These are phyloP conservation scores for Micromesistius poutassou DNA, from an alignment of 2,797 vertebrate species.

Conservation along the genomic window DNA sequence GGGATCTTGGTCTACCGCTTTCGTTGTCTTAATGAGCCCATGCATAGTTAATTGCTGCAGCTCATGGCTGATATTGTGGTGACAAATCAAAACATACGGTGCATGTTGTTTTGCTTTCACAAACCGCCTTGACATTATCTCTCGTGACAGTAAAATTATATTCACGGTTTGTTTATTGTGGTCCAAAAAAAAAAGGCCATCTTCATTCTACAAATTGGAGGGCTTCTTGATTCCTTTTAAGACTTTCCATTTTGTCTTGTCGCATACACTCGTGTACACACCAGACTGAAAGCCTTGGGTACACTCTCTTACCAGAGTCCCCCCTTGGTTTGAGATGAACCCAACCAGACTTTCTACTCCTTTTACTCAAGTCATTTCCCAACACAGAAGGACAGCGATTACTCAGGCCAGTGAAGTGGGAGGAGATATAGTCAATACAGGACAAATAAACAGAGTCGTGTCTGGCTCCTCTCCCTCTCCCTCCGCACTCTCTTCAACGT, in stretches of 20 bases:
- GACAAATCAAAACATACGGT: neutral
- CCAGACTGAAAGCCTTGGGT: neutral
- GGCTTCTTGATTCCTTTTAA: neutral
- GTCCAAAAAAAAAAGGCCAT: neutral
- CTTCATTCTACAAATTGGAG: neutral
- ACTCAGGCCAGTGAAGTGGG: slow-evolving; percentile 52
- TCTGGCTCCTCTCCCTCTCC: slow-evolving; percentile 45
- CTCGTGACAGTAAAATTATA: neutral
- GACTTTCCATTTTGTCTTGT: neutral
- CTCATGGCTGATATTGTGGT: slow-evolving; percentile 30
- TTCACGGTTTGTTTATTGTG: neutral
- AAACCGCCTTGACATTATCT: neutral
- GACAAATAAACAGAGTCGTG: slow-evolving; percentile 61
- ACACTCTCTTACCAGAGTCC: neutral
- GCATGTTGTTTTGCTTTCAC: neutral
- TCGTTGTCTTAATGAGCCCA: slow-evolving; percentile 33
- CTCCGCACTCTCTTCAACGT: slow-evolving; percentile 50
- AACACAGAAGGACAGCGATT: slow-evolving; percentile 42
- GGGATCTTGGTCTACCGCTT: slow-evolving; percentile 30
- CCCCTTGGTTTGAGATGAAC: slow-evolving; percentile 13
- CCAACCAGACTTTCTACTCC: slow-evolving; percentile 17
- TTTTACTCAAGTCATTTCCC: slow-evolving; percentile 41
- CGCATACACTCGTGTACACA: neutral
- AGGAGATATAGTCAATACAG: slow-evolving; percentile 59
- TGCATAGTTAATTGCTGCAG: slow-evolving; percentile 36